phyloP scores from a whole-genome alignment of 2,113 vertebrate species.

The Falcunculus frontatus region DNA sequence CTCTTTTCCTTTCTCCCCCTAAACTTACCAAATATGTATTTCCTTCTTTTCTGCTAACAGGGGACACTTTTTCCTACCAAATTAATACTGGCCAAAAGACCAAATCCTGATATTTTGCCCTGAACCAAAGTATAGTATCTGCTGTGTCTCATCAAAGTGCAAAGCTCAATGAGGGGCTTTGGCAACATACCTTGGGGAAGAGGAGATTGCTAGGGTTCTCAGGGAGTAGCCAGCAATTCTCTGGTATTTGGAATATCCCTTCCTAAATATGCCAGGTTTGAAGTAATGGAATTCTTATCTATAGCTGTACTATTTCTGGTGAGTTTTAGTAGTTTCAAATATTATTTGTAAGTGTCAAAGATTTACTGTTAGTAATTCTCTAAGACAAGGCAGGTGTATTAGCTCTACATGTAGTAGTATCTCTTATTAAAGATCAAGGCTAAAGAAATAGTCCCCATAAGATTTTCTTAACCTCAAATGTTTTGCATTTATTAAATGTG shows the following conservation, averaged over 20 bases:
- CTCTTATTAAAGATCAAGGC: neutral
- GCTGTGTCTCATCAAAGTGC: neutral
- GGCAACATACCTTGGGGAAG: neutral
- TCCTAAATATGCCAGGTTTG: neutral
- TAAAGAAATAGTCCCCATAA: neutral
- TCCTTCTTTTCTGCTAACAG: neutral
- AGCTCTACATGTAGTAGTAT: neutral
- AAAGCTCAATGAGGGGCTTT: neutral
- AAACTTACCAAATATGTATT: neutral
- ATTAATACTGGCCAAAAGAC: neutral
- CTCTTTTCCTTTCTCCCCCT: rapidly evolving
- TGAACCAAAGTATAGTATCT: neutral
- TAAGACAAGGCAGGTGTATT: neutral
- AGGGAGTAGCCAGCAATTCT: neutral
- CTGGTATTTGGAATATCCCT: neutral
- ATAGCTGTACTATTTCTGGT: neutral
- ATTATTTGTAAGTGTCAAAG: neutral
- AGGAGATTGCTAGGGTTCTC: neutral
- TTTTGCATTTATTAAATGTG: neutral
- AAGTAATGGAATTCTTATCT: neutral
- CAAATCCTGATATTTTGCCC: neutral
- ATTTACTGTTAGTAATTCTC: neutral
- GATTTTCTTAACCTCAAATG: neutral
- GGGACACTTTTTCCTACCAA: neutral
- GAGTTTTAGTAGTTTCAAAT: neutral